A percentile compares a stretch with the other conserved stretches of the same genome.
Conservation (phyloP, 2,113 vertebrate genomes). For the Mastomys coucha region DNA sequence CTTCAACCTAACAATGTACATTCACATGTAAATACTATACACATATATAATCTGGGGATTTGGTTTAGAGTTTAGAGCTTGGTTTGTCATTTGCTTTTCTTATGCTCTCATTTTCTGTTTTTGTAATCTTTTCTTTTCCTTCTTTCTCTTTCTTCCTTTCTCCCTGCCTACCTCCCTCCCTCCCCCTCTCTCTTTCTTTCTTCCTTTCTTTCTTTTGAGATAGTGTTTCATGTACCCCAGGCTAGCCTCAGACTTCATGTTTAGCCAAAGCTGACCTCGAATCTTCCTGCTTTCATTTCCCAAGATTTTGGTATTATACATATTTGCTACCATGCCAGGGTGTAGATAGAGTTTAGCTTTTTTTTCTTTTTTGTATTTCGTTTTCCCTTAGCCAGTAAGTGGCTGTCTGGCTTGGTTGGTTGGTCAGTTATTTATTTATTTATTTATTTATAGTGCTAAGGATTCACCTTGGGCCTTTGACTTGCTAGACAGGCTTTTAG, state of each 20-base stretch:
- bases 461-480: neutral
- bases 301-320: neutral
- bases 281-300: neutral
- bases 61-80: neutral
- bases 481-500: neutral
- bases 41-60: neutral
- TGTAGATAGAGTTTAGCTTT: neutral
- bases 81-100: conserved; percentile 6
- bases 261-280: neutral
- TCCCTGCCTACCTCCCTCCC: too few species aligned
- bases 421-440: neutral
- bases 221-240: neutral
- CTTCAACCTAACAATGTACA: neutral
- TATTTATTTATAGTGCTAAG: neutral
- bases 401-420: neutral
- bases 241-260: neutral
- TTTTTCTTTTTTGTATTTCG: neutral
- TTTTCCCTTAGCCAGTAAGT: neutral
- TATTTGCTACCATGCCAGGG: neutral
- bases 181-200: too few species aligned
- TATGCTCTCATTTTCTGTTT: neutral
- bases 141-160: too few species aligned
- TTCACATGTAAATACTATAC: neutral
- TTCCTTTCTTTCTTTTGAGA: neutral
- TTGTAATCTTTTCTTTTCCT: neutral